Conservation (phyloP, 2,888 invertebrate genomes). For the Drosophila peninsularis region DNA sequence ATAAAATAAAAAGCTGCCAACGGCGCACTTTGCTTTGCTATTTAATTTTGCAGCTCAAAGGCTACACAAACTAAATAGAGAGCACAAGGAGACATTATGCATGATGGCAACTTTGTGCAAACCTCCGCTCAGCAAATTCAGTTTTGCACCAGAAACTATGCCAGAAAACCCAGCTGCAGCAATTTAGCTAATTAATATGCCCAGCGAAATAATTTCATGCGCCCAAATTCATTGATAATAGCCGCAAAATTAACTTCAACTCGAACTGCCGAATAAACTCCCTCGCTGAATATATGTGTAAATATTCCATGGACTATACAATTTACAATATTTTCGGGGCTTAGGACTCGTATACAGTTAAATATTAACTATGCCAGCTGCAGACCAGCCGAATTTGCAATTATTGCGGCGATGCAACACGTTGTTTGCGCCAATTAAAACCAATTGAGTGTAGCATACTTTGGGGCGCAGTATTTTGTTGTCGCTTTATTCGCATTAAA, state of each 20-base stretch:
- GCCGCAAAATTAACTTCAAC: slow-evolving; percentile 43
- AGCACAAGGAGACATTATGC: slow-evolving; percentile 48
- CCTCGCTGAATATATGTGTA: neutral
- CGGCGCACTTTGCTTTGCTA: slow-evolving; percentile 76
- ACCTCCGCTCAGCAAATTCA: slow-evolving; percentile 43
- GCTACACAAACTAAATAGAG: slow-evolving; percentile 58
- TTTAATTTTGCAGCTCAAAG: slow-evolving; percentile 79
- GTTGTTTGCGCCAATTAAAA: slow-evolving; percentile 61
- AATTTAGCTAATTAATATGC: slow-evolving; percentile 50
- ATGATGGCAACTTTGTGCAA: slow-evolving; percentile 42
- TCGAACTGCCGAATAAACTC: neutral
- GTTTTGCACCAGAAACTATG: slow-evolving; percentile 24
- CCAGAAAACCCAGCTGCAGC: neutral
- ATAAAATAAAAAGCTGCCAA: slow-evolving; percentile 36
- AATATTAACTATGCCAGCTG: slow-evolving; percentile 41
- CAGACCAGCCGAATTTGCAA: slow-evolving; percentile 27
- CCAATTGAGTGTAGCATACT: slow-evolving; percentile 71
- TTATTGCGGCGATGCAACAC: slow-evolving; percentile 32
- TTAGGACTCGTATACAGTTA: slow-evolving; percentile 1
- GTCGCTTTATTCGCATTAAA: slow-evolving; percentile 18
- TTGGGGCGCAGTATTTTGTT: slow-evolving; percentile 39
- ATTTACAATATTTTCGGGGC: slow-evolving; percentile 41
- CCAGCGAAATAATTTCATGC: slow-evolving; percentile 18
- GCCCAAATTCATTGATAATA: slow-evolving; percentile 35
- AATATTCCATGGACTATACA: neutral